Base-by-base conservation (phyloP, 2,888 invertebrate species). In the Oscheius sp. region DNA sequence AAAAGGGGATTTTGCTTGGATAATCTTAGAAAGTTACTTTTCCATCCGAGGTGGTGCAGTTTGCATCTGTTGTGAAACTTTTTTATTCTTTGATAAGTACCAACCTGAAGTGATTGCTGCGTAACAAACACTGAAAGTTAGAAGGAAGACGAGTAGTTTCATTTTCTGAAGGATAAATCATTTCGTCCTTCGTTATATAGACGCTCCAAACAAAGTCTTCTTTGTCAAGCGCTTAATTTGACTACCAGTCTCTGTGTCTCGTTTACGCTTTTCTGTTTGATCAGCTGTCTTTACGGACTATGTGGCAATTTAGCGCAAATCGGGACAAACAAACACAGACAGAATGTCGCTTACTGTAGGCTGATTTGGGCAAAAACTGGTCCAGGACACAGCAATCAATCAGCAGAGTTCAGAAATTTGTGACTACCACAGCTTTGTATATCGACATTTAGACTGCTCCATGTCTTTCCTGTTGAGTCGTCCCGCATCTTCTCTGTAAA, bases 361-460 rank as follows among this genome's bases (percentile, higher is more conserved):
- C 33, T 58, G n/a, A 9, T 21, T 57, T 21, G 21, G 11, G 21
- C 21, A 21, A 21, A 21, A 21, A 21, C 21, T 21, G 11, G 11
- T 58, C 59, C 13, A 33, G 42, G n/a, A 42, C 62, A 42, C 47
- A 37, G n/a, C 37, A 42, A 13, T 37, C 60, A 29, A 48, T 48
- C 60, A 60, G 60, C 21, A 21, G 21, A 21, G 21, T 21, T 21
- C 21, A 21, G 21, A 60, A 37, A 10, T 35, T 33, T 51, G 47
- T 42, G 51, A 10, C 13, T 35, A n/a, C n/a, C 55, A 13, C n/a
- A 7, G 21, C 48, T 55, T 65, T 76, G 47, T 76, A 79, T 11
- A 82, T 79, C 60, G 79, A 72, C 79, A 82, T 82, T 57, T 82
- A 79, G 48, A 79, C 79, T 48, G 77, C 76, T 51, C 82, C 55